Base-by-base conservation (phyloP, 2,797 vertebrate species). In the Netta rufina region DNA sequence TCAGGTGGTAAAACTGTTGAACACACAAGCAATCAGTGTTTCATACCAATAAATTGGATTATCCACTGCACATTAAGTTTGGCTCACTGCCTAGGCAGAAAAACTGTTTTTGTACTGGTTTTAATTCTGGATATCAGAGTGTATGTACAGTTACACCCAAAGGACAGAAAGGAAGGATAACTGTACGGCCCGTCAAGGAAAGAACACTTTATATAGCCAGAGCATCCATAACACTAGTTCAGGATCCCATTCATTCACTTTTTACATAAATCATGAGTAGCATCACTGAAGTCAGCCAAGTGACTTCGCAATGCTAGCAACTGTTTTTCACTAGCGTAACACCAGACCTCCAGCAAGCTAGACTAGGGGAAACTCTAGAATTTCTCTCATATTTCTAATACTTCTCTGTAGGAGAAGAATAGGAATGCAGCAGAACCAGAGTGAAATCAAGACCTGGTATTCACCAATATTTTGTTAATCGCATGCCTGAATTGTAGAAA, bases 81-180 rank as follows among this genome's bases (percentile, higher is more conserved):
- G 27, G 58, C 45, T 57, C 87, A 90, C 66, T 84, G 61, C 36
- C 38, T 20, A 17, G 27, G 38, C 62, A 86, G 41, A 33, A 45
- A 65, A 81, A 66, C 38, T 25, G 30, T 32, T 93, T 47, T 85
- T 32, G 38, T 21, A 13, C 22, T 10, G 8, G 20, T 27, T 89
- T 41, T 39, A 3, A 21, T 71, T 77, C 72, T 92, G 47, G 45
- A 11, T 62, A 58, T 32, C 8, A 54, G 1, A 77, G 80, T 62
- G 80, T 11, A 41, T 0, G 0, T 28, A 39, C 1, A 85, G 61
- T 67, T 71, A 69, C 0, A 2, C 4, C 38, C 80, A 28, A 77
- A 78, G 32, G 58, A 69, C 5, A 24, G 54, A 75, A 71, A 69
- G 19, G 30, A 71, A 83, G 7, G 30, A 9, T 64, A 82, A 32